Base-by-base conservation (phyloP, 1,140 invertebrate genomes). In the Fopius arisanus region DNA sequence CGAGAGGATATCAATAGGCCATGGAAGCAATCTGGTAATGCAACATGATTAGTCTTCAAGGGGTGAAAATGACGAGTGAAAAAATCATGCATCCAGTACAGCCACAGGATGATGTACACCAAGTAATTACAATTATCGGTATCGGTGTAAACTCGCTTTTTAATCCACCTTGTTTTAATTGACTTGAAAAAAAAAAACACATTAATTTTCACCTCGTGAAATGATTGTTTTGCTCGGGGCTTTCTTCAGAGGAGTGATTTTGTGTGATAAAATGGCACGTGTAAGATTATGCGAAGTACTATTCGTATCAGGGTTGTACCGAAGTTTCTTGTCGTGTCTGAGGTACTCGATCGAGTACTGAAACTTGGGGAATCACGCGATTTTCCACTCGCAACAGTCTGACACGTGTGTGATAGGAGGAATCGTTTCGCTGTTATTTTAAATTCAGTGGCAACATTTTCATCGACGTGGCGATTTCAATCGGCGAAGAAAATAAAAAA, bases 1-100 rank as follows among this genome's bases (percentile, higher is more conserved):
- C 76, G 75, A n/a, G 80, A 80, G 85, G 83, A 87, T 85, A 78
- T 78, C 81, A 82, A 84, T n/a, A n/a, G n/a, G 77, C 78, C 77
- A 78, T 67, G 62, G 72, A 83, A 80, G 80, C 84, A 88, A 88
- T 88, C 84, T 86, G 82, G 83, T 88, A 88, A 88, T 88, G 86
- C 83, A 82, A 82, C 71, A 48, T 66, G 48, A 54, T 48, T 29
- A 54, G 71, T 68, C 28, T 67, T 54, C 37, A 67, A 37, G 19
- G 28, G 33, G 33, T 37, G 33, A 37, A 37, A 37, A 37, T 12
- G 12, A 37, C 33, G 7, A 12, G n/a, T n/a, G n/a, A n/a, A n/a
- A 10, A 37, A 10, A 37, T 37, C 33, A 7, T 37, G 9, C 33
- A 37, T 37, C 23, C 6, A 37, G n/a, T n/a, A 37, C 33, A 10